Conservation (phyloP, 2,888 invertebrate genomes). For the Tenthredo notha region DNA sequence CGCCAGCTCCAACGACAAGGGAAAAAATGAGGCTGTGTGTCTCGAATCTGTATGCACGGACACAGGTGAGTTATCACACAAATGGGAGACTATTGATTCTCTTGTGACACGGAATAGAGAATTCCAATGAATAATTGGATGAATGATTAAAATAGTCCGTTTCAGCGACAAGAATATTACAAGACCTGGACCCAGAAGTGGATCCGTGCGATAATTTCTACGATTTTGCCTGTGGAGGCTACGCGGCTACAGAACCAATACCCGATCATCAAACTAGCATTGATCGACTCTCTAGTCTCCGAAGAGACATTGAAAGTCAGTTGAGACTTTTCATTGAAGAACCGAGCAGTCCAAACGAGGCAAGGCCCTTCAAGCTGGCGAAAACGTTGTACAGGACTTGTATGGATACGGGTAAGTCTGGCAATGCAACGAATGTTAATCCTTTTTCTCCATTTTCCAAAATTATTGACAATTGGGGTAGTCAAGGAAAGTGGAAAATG, state of each 20-base stretch:
- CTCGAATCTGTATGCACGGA: conserved; percentile 88
- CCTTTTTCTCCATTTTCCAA: neutral
- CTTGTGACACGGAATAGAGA: neutral
- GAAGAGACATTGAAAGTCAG: conserved; percentile 87
- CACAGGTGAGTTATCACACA: conserved; percentile 79
- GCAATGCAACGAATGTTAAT: neutral
- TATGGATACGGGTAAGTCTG: conserved; percentile 90
- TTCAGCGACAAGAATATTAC: conserved; percentile 85
- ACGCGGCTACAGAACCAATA: conserved; percentile 85
- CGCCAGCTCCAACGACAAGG: conserved; percentile 56
- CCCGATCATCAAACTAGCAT: conserved; percentile 91
- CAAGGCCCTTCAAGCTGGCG: conserved; percentile 87
- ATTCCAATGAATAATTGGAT: neutral
- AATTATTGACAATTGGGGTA: neutral
- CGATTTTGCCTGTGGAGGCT: conserved; percentile 89
- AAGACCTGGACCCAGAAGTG: conserved; percentile 85
- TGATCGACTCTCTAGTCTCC: conserved; percentile 88
- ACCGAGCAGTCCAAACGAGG: conserved; percentile 81
- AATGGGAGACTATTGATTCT: neutral
- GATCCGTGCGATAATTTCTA: conserved; percentile 93
- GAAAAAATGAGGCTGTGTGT: conserved; percentile 75
- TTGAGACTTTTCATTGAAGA: conserved; percentile 86
- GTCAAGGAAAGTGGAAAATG: neutral
- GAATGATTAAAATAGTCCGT: conserved; percentile 5
- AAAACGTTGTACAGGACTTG: conserved; percentile 92